These are phyloP conservation scores for Acanthochromis polyacanthus DNA, from an alignment of 2,113 vertebrate species.

Conservation along the genomic window DNA sequence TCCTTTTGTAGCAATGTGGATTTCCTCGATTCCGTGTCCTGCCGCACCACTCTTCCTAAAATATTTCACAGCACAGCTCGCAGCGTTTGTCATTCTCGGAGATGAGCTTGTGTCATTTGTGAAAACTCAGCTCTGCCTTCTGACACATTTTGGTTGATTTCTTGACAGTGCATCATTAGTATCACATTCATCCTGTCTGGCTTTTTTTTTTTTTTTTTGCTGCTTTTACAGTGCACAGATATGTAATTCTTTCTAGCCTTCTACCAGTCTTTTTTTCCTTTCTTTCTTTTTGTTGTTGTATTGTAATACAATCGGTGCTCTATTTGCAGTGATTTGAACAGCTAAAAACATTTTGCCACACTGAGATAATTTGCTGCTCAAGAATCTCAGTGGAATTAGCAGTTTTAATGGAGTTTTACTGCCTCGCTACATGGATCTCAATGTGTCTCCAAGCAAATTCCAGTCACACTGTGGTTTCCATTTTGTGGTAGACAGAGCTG, in stretches of 20 bases:
- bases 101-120: constrained; percentile 61
- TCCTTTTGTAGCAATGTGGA: constrained; percentile 63
- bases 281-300: not conserved
- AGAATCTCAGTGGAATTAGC: constrained; percentile 47
- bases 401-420: constrained; percentile 59
- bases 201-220: constrained; percentile 12
- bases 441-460: constrained; percentile 78
- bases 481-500: constrained; percentile 79
- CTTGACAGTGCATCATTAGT: constrained; percentile 66
- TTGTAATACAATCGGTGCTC: constrained; percentile 11
- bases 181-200: constrained; percentile 28
- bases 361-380: constrained; percentile 40
- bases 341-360: constrained; percentile 30
- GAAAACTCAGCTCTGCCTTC: constrained; percentile 61
- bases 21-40: constrained; percentile 64
- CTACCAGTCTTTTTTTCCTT: not conserved
- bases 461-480: constrained; percentile 79
- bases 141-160: constrained; percentile 64
- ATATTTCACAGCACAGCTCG: constrained; percentile 55
- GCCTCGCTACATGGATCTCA: constrained; percentile 59
- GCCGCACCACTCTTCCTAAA: constrained; percentile 19
- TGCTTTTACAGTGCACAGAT: not conserved
- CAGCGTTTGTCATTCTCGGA: constrained; percentile 58
- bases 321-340: constrained; percentile 24
- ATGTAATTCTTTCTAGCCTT: not conserved